A percentile compares a stretch with the other conserved stretches of the same genome.
phyloP scores from a whole-genome alignment of 2,113 vertebrate genomes.

The Proterorhinus semilunaris region DNA sequence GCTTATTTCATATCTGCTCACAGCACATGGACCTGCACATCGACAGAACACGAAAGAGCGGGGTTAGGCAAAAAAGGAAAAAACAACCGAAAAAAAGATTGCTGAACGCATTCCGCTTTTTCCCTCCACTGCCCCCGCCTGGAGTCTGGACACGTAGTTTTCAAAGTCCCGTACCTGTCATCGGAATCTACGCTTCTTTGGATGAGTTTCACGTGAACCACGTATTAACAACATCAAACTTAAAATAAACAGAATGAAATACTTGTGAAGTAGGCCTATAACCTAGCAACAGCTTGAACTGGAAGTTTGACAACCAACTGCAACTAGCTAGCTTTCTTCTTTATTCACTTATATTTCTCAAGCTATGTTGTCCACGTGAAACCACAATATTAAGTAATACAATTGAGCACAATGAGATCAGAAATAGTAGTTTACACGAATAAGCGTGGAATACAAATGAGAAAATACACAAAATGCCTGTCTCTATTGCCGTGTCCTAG shows the following conservation, averaged over 20 bases:
- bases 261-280: background rate
- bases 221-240: background rate
- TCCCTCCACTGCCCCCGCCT: slow-evolving; percentile 38
- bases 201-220: background rate
- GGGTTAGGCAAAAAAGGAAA: slow-evolving; percentile 11
- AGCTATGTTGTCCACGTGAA: too few species aligned
- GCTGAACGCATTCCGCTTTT: slow-evolving; percentile 40
- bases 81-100: slow-evolving; percentile 5
- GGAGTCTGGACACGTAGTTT: slow-evolving; percentile 30
- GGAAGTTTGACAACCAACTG: background rate
- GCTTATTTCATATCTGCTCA: slow-evolving; percentile 37
- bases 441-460: background rate
- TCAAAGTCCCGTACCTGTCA: slow-evolving; percentile 32
- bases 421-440: background rate
- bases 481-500: background rate
- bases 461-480: too few species aligned
- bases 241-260: background rate
- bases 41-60: slow-evolving; percentile 37
- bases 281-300: too few species aligned
- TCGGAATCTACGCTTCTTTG: background rate
- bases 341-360: too few species aligned
- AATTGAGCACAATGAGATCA: too few species aligned
- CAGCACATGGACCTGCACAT: slow-evolving; percentile 11
- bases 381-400: too few species aligned
- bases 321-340: background rate